Evolutionary conservation across 2,113 vertebrate genomes (phyloP).

Genomic region (Corythornis madagascariensis): DNA sequence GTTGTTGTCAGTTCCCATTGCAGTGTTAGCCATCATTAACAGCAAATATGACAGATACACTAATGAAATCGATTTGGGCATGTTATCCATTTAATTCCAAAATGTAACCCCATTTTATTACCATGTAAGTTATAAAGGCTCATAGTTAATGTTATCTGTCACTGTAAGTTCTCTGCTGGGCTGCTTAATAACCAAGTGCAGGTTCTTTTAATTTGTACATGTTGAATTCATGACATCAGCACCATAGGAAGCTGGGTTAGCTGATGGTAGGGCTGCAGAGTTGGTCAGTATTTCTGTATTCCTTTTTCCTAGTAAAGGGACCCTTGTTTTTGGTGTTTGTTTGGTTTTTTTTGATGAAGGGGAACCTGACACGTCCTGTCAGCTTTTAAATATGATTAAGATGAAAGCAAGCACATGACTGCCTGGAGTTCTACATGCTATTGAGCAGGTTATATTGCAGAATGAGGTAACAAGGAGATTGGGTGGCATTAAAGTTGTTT

Average conservation of each 20-base stretch:
- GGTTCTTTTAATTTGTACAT: neutral
- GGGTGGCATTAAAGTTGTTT: neutral
- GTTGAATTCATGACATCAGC: neutral
- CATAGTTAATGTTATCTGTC: slow-evolving; percentile 14
- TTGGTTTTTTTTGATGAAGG: neutral
- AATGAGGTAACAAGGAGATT: neutral
- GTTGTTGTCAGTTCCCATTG: slow-evolving; percentile 61
- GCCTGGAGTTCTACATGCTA: neutral
- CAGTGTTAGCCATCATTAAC: slow-evolving; percentile 51
- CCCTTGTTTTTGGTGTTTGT: rapidly evolving
- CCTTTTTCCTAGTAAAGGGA: neutral
- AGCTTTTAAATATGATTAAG: neutral
- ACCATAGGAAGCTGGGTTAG: neutral
- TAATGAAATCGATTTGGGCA: slow-evolving; percentile 69
- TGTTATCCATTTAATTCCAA: slow-evolving; percentile 67
- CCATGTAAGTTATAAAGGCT: neutral
- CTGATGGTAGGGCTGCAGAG: neutral
- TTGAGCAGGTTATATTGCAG: neutral
- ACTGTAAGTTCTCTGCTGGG: neutral
- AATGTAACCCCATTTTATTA: slow-evolving; percentile 42
- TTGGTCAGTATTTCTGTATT: neutral
- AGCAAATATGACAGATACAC: slow-evolving; percentile 58
- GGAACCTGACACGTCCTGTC: neutral
- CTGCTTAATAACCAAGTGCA: slow-evolving; percentile 13
- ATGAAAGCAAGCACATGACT: neutral